phyloP scores from a whole-genome alignment of 2,888 invertebrate species.

The Drosophila borborema region DNA sequence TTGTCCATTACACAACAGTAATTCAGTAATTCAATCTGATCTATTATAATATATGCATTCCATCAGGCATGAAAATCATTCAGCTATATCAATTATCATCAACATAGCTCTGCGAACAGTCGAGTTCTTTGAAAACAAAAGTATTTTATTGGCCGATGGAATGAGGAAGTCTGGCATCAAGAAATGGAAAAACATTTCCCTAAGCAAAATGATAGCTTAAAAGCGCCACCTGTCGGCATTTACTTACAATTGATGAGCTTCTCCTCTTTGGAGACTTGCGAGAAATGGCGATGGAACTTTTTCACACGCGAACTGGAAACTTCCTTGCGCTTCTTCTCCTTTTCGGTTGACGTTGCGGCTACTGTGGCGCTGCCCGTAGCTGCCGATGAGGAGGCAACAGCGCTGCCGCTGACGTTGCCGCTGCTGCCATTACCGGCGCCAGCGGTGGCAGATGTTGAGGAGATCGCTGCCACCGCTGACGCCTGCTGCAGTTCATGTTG shows the following conservation, averaged over 20 bases:
- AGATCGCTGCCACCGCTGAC: slow-evolving; percentile 57
- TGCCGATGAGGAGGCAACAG: slow-evolving; percentile 27
- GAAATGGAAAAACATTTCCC: background rate
- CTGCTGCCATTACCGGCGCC: slow-evolving; percentile 16
- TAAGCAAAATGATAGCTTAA: background rate
- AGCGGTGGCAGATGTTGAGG: slow-evolving; percentile 53
- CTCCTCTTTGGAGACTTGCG: slow-evolving; percentile 93
- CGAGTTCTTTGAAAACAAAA: background rate
- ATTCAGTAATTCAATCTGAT: background rate
- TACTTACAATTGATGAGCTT: slow-evolving; percentile 93
- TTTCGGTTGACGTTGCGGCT: slow-evolving; percentile 49
- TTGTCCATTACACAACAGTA: background rate
- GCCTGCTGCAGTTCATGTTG: slow-evolving; percentile 64
- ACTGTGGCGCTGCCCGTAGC: slow-evolving; percentile 38
- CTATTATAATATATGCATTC: background rate
- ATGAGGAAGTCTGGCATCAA: background rate
- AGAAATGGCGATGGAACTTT: slow-evolving; percentile 95
- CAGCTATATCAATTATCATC: background rate
- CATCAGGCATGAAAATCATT: background rate
- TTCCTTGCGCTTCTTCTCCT: slow-evolving; percentile 84
- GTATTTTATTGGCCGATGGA: background rate
- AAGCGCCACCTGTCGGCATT: background rate
- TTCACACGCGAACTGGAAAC: slow-evolving; percentile 89
- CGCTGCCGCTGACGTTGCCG: slow-evolving; percentile 9
- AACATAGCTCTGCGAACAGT: background rate